Base-by-base conservation (phyloP, 2,113 vertebrate species). In the Paracyprichromis sp. region DNA sequence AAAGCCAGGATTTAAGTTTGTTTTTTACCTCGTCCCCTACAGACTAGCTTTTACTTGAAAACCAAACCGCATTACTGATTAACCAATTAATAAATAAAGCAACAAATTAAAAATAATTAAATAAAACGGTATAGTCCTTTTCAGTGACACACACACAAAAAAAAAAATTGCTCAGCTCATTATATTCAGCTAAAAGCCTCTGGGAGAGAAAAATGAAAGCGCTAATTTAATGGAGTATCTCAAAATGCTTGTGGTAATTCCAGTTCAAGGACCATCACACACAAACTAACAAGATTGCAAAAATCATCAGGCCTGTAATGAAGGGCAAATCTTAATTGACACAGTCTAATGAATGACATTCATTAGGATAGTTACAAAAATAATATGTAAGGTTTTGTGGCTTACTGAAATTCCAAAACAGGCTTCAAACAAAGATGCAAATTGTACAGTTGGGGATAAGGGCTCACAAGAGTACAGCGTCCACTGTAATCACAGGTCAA, bases 401-500 rank as follows among this genome's bases (percentile, higher is more conserved):
- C 43, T 50, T 78, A 29, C 43, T n/a, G 45, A 81, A 83, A 66
- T 47, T 38, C 13, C 19, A 57, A 47, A 89, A 36, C 38, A 13
- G 40, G 14, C 19, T 73, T 71, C 13, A 66, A 82, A 61, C 13
- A 45, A 57, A 73, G 45, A 82, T 4, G 10, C 8, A 71, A 82
- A 69, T 17, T 40, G 29, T 63, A 31, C 21, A 82, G 31, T 43
- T 47, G 11, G 43, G 16, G 36, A 45, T 52, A 76, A 81, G 85
- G 56, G 85, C 61, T 59, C 61, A 50, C 16, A 69, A 80, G 9
- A 59, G 81, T 59, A 26, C 43, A 79, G 59, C 56, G 84, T 93
- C 76, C 87, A 88, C 80, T 86, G 59, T 83, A 83, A 63, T 57
- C 82, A 89, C 76, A 82, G 71, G 69, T 83, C 69, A 50, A 61